Base-by-base conservation (phyloP, 1,140 invertebrate species). In the Linepithema humile region DNA sequence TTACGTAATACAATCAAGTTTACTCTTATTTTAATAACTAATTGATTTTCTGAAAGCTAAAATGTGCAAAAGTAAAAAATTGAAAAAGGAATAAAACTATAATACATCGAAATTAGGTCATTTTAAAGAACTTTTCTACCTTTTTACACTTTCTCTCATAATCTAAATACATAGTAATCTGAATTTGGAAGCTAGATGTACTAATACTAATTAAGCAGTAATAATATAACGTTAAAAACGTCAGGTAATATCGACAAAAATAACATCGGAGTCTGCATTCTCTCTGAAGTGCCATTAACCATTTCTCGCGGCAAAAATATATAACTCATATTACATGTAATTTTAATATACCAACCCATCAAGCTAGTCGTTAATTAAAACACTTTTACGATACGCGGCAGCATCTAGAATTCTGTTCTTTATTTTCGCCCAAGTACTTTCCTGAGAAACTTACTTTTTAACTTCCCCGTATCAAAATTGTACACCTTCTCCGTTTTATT, bases 281-380 rank as follows among this genome's bases (percentile, higher is more conserved):
- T 10, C 9, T 7, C 12, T 15, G 26, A 40, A 40, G 10, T 3
- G 20, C 5, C n/a, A 43, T 45, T 15, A 65, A 65, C 4, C 38
- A 1, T 60, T 60, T 74, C n/a, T 45, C 15, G 0, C 38, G 10
- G 45, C 17, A 65, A 77, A 50, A 50, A 17, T 64, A 23, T 65
- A 26, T 9, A 26, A 35, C 26, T 74, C 57, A 32, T 62, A 45
- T 75, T 48, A 40, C 15, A 17, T 48, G 35, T 50, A 50, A 64
- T 50, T 64, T 65, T 38, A 65, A 77, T 67, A 20, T 38, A 1
- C 10, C 15, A 32, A 15, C n/a, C 7, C n/a, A n/a, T n/a, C n/a
- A 26, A 38, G 15, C 15, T 26, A 38, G 35, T 38, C 43, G 40
- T 78, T 78, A 67, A 78, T 67, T 40, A 67, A 67, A 53, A 65